Conservation (phyloP, 2,113 vertebrate species). For the Poecilia latipinna region DNA sequence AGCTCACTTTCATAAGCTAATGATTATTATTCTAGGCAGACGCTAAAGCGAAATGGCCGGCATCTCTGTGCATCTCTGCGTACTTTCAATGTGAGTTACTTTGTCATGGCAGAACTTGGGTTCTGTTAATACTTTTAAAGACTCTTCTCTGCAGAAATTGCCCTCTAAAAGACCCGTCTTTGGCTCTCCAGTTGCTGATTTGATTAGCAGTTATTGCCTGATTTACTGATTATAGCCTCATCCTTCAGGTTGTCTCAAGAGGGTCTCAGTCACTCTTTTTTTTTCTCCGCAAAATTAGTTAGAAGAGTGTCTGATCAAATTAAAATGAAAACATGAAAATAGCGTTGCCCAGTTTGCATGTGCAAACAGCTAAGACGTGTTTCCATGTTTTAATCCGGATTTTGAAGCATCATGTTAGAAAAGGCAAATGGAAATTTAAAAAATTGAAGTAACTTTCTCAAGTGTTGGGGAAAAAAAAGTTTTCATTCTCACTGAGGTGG, state of each 20-base stretch:
- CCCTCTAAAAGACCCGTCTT: neutral
- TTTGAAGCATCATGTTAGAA: no score
- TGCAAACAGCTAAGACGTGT: neutral
- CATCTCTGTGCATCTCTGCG: neutral
- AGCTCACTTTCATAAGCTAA: neutral
- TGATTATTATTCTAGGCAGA: neutral
- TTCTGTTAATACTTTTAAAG: slow-evolving; percentile 4
- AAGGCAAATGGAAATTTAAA: no score
- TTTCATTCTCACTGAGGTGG: no score
- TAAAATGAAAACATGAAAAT: neutral
- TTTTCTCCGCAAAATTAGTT: neutral
- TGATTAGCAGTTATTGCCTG: neutral
- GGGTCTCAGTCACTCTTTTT: neutral
- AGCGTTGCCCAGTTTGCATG: neutral
- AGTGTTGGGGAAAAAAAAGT: no score
- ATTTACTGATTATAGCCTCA: slow-evolving; percentile 4
- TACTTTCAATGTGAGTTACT: neutral
- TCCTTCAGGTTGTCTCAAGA: neutral
- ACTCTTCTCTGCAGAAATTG: neutral
- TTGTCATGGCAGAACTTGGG: slow-evolving; percentile 8
- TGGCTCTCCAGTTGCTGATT: neutral
- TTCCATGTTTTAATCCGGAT: no score
- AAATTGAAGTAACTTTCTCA: no score
- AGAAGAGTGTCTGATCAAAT: neutral
- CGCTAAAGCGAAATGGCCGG: neutral